These are phyloP conservation scores for Scaptomyza parva DNA, from an alignment of 2,888 invertebrate species.

Conservation along the genomic window DNA sequence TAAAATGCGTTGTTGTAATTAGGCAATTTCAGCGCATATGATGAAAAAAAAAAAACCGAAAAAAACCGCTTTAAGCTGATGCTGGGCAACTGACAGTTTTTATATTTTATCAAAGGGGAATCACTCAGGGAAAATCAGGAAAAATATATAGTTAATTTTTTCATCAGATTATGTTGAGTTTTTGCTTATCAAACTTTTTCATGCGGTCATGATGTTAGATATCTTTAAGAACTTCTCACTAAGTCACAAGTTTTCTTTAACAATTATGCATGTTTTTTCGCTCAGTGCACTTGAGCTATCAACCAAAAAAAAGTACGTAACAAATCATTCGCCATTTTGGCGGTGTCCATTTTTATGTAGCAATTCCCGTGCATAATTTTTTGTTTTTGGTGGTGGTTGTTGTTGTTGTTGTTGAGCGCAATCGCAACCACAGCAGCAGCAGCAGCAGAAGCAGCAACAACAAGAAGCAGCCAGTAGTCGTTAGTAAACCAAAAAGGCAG, in stretches of 20 bases:
- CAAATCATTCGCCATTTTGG: conserved; percentile 81
- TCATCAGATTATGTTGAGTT: no score
- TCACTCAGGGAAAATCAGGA: neutral
- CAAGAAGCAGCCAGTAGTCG: conserved; percentile 59
- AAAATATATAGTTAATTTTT: no score
- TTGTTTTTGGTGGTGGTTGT: conserved; percentile 37
- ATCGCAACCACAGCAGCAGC: conserved; percentile 51
- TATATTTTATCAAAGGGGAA: neutral
- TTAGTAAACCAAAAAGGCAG: conserved; percentile 44
- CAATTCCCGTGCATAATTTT: conserved; percentile 73
- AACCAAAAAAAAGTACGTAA: conserved; percentile 63
- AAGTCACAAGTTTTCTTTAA: neutral
- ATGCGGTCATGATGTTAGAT: no score
- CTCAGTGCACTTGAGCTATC: conserved; percentile 44
- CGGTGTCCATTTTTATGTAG: conserved; percentile 56
- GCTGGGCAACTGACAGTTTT: conserved; percentile 18
- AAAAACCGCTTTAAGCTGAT: neutral
- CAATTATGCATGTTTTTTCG: neutral
- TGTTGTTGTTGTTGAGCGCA: no score
- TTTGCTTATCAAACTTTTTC: no score
- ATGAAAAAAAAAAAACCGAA: conserved; percentile 15
- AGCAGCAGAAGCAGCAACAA: conserved; percentile 30
- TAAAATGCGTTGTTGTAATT: conserved; percentile 62
- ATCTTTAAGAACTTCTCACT: no score
- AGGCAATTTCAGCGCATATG: conserved; percentile 68